Evolutionary conservation across 2,113 vertebrate genomes (phyloP).

Genomic region (Hymenochirus boettgeri): DNA sequence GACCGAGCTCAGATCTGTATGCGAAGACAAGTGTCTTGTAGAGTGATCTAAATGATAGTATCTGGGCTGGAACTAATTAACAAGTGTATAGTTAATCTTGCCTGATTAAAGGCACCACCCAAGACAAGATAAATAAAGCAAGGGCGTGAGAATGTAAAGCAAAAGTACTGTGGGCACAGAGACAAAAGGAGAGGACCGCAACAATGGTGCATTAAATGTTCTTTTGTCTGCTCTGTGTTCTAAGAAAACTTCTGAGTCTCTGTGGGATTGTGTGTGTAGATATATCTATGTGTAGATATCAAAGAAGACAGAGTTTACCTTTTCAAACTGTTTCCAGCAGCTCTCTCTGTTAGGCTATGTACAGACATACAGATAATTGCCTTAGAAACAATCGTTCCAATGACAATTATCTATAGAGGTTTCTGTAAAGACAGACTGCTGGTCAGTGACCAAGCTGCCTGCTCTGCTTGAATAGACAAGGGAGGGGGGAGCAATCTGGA

Average conservation of each 20-base stretch:
- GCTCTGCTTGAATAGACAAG: too few species aligned
- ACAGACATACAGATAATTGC: too few species aligned
- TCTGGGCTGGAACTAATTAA: conserved; percentile 1
- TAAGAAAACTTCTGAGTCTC: background rate
- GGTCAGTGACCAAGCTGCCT: too few species aligned
- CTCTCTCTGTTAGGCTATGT: too few species aligned
- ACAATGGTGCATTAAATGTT: background rate
- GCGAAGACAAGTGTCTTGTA: too few species aligned
- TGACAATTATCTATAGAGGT: too few species aligned
- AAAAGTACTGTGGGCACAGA: background rate
- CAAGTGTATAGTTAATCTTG: conserved; percentile 11
- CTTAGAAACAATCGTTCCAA: too few species aligned
- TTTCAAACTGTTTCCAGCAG: conserved; percentile 9
- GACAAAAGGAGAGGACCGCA: background rate
- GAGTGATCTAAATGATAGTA: background rate
- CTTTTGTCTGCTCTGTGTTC: background rate
- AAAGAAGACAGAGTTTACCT: conserved; percentile 13
- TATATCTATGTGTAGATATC: too few species aligned
- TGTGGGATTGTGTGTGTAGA: background rate
- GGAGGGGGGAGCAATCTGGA: too few species aligned
- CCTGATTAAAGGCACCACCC: conserved; percentile 5
- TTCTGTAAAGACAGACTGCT: too few species aligned
- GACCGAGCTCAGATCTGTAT: too few species aligned
- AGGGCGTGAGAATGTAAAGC: background rate
- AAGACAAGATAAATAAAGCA: conserved; percentile 15